A percentile compares a stretch with the other conserved stretches of the same genome.
phyloP scores from a whole-genome alignment of 2,888 invertebrate species.

The Barypeithes pellucidus region DNA sequence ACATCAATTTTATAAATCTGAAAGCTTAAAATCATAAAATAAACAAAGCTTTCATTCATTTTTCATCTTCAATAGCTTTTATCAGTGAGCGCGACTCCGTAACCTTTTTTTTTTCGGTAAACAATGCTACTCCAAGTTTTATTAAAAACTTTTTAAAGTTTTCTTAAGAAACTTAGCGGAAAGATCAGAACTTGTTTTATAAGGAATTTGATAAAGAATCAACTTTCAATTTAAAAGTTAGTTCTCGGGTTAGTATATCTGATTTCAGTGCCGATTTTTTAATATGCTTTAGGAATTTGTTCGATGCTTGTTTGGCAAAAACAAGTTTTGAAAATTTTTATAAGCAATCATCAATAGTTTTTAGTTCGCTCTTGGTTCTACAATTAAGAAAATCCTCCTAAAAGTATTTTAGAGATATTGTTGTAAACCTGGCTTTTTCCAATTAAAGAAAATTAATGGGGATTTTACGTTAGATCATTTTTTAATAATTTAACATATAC shows the following conservation, averaged over 20 bases:
- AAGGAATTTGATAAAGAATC: neutral
- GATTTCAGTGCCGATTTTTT: neutral
- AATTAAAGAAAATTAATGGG: too few species aligned
- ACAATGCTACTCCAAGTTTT: conserved; percentile 16
- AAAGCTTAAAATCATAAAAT: neutral
- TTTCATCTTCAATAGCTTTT: conserved; percentile 6
- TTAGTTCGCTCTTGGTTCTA: too few species aligned
- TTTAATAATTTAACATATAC: too few species aligned
- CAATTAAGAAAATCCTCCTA: too few species aligned
- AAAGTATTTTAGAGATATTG: too few species aligned
- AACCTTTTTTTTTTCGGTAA: conserved; percentile 5
- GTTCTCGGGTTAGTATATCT: neutral
- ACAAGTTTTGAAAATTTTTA: too few species aligned
- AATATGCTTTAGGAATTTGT: too few species aligned
- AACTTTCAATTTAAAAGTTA: conserved; percentile 2
- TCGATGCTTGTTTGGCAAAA: neutral
- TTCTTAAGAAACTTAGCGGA: neutral
- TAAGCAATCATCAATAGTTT: too few species aligned
- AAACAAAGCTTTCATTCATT: neutral
- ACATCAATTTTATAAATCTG: neutral
- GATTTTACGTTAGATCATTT: too few species aligned
- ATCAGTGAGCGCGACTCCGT: neutral
- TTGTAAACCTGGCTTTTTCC: too few species aligned
- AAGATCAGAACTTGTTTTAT: conserved; percentile 14
- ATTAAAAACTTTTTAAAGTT: conserved; percentile 18